Evolutionary conservation across 2,113 vertebrate genomes (phyloP).

Genomic region (Myanophis thanlyinensis): DNA sequence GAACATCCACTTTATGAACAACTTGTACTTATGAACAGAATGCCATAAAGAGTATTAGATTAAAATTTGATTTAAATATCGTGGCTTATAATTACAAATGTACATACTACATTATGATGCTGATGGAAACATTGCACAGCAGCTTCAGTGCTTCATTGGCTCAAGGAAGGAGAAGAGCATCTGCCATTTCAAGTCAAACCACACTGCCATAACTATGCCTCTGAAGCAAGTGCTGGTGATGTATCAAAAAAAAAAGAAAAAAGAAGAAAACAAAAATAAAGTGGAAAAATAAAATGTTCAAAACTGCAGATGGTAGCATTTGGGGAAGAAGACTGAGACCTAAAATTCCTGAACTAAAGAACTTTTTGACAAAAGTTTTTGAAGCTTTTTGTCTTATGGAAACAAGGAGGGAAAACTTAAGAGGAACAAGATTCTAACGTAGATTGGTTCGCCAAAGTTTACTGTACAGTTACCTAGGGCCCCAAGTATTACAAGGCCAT

Average conservation of each 20-base stretch:
- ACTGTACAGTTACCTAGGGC: neutral
- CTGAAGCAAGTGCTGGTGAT: neutral
- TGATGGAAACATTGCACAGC: neutral
- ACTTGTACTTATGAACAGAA: neutral
- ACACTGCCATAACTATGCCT: neutral
- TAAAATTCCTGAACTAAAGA: neutral
- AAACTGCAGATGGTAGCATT: too few relatives aligned
- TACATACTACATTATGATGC: neutral
- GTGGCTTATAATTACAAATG: neutral
- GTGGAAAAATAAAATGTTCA: too few relatives aligned
- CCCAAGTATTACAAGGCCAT: neutral
- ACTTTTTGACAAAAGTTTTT: neutral
- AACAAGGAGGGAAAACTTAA: neutral
- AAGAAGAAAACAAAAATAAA: too few relatives aligned
- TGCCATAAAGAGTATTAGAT: neutral
- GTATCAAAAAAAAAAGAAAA: too few relatives aligned
- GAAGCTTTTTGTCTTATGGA: neutral
- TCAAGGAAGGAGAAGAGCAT: neutral
- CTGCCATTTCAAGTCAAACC: neutral
- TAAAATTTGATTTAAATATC: neutral
- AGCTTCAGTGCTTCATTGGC: neutral
- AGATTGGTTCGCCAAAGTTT: neutral
- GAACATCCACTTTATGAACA: neutral
- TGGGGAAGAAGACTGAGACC: neutral
- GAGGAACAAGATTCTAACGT: neutral